Evolutionary conservation across 1,140 invertebrate species (phyloP).

Genomic region (Bombus pyrosoma): DNA sequence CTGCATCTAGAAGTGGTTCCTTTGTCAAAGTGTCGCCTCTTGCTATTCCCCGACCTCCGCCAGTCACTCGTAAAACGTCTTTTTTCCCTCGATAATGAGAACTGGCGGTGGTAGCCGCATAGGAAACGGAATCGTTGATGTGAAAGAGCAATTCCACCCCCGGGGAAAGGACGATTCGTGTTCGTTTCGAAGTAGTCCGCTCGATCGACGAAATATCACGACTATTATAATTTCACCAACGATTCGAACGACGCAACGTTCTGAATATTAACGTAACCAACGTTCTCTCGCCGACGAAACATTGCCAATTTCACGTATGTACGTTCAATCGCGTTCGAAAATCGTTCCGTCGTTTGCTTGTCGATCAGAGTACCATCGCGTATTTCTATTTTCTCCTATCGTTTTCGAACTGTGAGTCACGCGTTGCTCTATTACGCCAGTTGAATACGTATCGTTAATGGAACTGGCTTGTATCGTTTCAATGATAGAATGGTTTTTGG

Average conservation of each 20-base stretch:
- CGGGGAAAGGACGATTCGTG: neutral
- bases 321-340: neutral
- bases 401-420: neutral
- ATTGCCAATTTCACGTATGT: conserved; percentile 1
- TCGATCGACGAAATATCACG: neutral
- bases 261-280: conserved; percentile 20
- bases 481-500: neutral
- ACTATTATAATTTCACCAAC: conserved; percentile 8
- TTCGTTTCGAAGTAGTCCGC: neutral
- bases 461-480: neutral
- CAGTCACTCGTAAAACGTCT: too few species aligned
- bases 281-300: neutral
- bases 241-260: neutral
- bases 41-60: too few species aligned
- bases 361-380: neutral
- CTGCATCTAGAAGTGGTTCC: too few species aligned
- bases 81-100: too few species aligned
- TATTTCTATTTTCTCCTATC: neutral
- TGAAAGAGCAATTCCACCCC: neutral
- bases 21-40: too few species aligned
- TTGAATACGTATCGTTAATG: neutral
- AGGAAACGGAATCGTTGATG: neutral
- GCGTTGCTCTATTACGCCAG: neutral
- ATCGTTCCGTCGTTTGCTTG: neutral
- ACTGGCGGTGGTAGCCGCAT: too few species aligned